A percentile compares a stretch with the other conserved stretches of the same genome.
These are phyloP conservation scores for Kradibia gibbosae DNA, from an alignment of 1,140 invertebrate species.

Conservation along the genomic window DNA sequence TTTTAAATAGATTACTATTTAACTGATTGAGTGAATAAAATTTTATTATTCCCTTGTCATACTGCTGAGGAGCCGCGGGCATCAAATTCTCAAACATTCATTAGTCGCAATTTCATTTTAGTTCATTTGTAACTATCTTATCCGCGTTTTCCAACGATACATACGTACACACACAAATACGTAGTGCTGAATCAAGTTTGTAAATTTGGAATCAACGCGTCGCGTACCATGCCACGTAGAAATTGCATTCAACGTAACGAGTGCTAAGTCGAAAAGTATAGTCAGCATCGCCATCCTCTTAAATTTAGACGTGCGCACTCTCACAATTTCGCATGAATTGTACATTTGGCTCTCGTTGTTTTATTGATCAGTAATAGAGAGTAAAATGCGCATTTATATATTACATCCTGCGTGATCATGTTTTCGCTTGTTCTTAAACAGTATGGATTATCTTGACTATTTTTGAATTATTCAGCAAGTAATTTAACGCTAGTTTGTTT, in stretches of 20 bases:
- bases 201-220: neutral
- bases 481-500: too few species aligned
- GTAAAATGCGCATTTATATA: too few species aligned
- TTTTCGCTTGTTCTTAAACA: neutral
- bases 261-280: constrained; percentile 1
- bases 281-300: too few species aligned
- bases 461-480: neutral
- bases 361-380: neutral
- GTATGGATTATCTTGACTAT: neutral
- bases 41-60: neutral
- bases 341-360: neutral
- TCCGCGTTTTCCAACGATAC: neutral
- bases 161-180: neutral
- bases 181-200: neutral
- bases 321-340: neutral
- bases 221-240: neutral
- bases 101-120: neutral
- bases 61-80: neutral
- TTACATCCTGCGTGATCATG: too few species aligned
- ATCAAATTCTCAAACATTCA: neutral
- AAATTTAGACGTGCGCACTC: too few species aligned
- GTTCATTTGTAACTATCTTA: neutral
- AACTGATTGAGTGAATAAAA: neutral
- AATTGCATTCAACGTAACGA: neutral
- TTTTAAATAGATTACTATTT: neutral